Percentiles rank a stretch among this genome's conserved stretches.
phyloP scores from a whole-genome alignment of 2,113 vertebrate genomes.

The Semicossyphus pulcher region DNA sequence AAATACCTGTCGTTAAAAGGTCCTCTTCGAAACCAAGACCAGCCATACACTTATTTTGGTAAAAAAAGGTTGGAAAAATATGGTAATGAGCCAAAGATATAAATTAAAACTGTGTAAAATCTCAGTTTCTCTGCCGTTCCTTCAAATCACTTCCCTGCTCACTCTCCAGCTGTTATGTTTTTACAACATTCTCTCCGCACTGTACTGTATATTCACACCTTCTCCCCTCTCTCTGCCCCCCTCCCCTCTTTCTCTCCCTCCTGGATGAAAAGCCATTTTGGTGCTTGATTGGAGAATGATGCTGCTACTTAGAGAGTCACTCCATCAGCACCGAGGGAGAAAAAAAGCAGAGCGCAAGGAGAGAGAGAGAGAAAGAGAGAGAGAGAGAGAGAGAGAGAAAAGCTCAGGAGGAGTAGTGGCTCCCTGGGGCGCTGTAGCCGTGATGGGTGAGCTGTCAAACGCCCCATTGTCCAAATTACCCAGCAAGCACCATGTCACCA shows the following conservation, averaged over 20 bases:
- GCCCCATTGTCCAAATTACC: slow-evolving; percentile 88
- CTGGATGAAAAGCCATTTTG: slow-evolving; percentile 82
- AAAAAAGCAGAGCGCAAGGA: slow-evolving; percentile 42
- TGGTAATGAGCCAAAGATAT: no score
- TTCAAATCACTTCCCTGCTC: slow-evolving; percentile 16
- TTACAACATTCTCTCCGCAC: slow-evolving; percentile 25
- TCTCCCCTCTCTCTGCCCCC: background rate
- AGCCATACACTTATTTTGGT: background rate
- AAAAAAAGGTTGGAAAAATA: no score
- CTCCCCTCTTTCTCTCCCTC: slow-evolving; percentile 35
- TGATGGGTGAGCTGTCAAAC: slow-evolving; percentile 91
- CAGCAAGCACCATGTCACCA: slow-evolving; percentile 83
- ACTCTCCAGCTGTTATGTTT: slow-evolving; percentile 25
- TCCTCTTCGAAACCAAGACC: background rate
- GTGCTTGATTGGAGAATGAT: slow-evolving; percentile 87
- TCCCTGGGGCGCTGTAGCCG: slow-evolving; percentile 79
- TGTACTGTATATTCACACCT: slow-evolving; percentile 22
- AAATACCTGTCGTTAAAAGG: background rate
- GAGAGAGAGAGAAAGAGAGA: slow-evolving; percentile 78
- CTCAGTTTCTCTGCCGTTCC: background rate
- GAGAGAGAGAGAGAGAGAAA: slow-evolving; percentile 78
- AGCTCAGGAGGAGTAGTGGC: slow-evolving; percentile 80
- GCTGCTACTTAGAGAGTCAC: slow-evolving; percentile 84
- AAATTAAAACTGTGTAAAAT: no score
- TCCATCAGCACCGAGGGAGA: slow-evolving; percentile 79